Base-by-base conservation (phyloP, 2,888 invertebrate species). In the Leucophora obtusa region DNA sequence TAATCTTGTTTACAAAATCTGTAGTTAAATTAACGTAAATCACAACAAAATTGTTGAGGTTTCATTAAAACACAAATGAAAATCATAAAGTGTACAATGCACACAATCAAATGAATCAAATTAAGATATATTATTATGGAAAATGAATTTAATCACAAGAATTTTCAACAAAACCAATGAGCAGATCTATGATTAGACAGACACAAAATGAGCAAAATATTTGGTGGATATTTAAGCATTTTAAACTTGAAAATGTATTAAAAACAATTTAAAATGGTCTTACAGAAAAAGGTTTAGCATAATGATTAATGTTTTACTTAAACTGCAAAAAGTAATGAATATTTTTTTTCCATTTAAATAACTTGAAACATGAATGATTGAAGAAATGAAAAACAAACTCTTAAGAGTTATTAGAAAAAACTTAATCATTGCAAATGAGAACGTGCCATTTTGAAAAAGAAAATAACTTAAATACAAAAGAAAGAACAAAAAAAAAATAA, bases 361-460 rank as follows among this genome's bases (percentile, higher is more conserved):
- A 43, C 14, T 43, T 47, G n/a, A n/a, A 47, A 47, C 38, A n/a
- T 14, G 14, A 47, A 47, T 38, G 28, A 14, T 10, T 0, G 24
- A 62, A 8, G 14, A n/a, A 43, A 65, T 15, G 15, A 47, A 65
- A 28, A 53, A 54, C 17, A 53, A 71, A 59, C 43, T 66, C 11
- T 71, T 33, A 71, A 54, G 50, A 60, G 59, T 66, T 60, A 60
- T 72, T 66, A 59, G 35, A 43, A 54, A 77, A 35, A 70, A 51
- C 68, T 58, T 71, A 66, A 75, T 75, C 62, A 80, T 58, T 63
- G 47, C 58, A 62, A 62, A 43, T 24, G 69, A 50, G 47, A 73
- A 76, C 76, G 76, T 80, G 76, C 68, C 33, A 38, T 71, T 79
- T 62, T 43, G 24, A 53, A 50, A 73, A 47, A 38, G 5, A 15